Evolutionary conservation across 2,113 vertebrate species (phyloP).

Genomic region (Erpornis zantholeuca): DNA sequence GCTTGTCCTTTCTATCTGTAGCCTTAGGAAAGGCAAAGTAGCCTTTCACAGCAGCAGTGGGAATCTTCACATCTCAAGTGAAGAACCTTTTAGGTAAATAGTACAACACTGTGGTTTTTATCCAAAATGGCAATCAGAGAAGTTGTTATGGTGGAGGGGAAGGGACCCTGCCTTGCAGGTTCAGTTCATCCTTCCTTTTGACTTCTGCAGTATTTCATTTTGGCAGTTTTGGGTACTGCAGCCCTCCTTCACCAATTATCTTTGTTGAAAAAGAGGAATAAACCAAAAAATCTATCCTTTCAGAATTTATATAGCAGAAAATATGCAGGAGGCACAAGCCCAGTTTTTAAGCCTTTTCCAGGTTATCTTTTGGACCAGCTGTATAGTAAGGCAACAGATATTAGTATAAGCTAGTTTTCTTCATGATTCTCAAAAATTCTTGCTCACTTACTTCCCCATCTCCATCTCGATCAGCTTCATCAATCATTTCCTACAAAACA

Average conservation of each 20-base stretch:
- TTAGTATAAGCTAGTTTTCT: conserved; percentile 89
- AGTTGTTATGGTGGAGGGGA: background rate
- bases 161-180: background rate
- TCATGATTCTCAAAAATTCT: conserved; percentile 95
- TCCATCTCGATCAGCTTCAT: conserved; percentile 90
- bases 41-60: background rate
- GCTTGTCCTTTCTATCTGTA: background rate
- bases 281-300: background rate
- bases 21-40: background rate
- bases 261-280: background rate
- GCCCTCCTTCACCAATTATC: background rate
- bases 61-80: background rate
- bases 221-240: background rate
- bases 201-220: background rate
- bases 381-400: background rate
- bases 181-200: background rate
- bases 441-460: conserved; percentile 91
- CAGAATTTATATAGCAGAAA: background rate
- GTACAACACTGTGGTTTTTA: background rate
- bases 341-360: conserved; percentile 17
- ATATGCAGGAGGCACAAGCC: background rate
- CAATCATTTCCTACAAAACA: conserved; percentile 91
- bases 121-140: background rate
- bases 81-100: background rate
- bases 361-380: conserved; percentile 29